Evolutionary conservation across 2,888 invertebrate species (phyloP), one percentile per base, ranked within the genome.

Genomic region (Eurytoma adleriae): DNA sequence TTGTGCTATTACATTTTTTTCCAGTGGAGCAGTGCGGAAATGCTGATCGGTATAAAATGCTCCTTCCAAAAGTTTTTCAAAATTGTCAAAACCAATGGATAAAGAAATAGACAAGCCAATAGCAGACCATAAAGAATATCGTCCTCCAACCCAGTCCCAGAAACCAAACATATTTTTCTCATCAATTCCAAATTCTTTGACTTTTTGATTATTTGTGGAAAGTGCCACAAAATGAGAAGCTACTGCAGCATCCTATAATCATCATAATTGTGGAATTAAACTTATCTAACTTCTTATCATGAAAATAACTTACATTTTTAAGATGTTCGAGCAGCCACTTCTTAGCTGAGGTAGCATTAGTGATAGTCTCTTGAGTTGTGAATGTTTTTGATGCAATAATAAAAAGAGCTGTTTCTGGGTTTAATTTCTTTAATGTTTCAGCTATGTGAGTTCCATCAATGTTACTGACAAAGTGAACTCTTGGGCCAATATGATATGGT

Each of bases 81-180:
- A 99, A 92, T 99, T 98, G 74, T 98, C 97, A 91, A 95, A 98
- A 82, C 99, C 99, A 90, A 99, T 94, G 86, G 96, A 94, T 57
- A 99, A 92, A 4, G 96, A 96, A 90, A 99, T 99, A 3, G 99
- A 98, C 24, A 99, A 92, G 56, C 99, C 99, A 91, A 99, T 99
- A 3, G 99, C 99, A 0, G 99, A 99, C 99, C 99, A 99, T 13
- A 99, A 92, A 0, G 99, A 99, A 86, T 95, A 95, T 88, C 99
- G 95, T 85, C 99, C 99, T 54, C 99, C 99, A 64, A 99, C 99
- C 99, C 99, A 99, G 92, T 99, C 99, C 99, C 99, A 99, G 92
- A 99, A 99, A 27, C 96, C 99, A 92, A 99, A 99, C 98, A 99
- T 99, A 90, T 99, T 99, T 85, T 95, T 95, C 84, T 96, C 94